Evolutionary conservation across 2,888 invertebrate species (phyloP), one percentile per base, ranked within the genome.

Genomic region (Acrobasis suavella): DNA sequence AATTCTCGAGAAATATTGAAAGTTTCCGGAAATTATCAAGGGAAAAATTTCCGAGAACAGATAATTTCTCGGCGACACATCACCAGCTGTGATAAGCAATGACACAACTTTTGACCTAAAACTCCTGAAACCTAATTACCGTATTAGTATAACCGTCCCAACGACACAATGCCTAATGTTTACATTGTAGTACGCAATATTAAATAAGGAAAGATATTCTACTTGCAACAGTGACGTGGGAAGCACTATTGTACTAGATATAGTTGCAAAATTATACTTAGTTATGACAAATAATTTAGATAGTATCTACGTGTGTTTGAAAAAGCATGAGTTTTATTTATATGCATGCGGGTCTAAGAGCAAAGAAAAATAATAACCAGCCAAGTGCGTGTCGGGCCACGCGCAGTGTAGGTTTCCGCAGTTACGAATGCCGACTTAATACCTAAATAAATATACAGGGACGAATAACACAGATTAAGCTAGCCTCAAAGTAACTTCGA

Each of bases 101-200:
- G 46, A 10, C 46, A 46, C 46, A 46, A 46, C n/a, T 12, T 46
- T 46, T 46, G 46, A 46, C 46, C 46, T 46, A 46, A 46, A 14
- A 46, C 46, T n/a, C 46, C 6, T 46, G n/a, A 46, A 46, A 46
- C 46, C 46, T 46, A 46, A 46, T 46, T 14, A 46, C 46, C 46
- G 46, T 46, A 46, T n/a, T 46, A 46, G 46, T 14, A n/a, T 14
- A 12, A 46, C 10, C 10, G 3, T 42, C 12, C 42, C 42, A 42
- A 42, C 12, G 42, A 42, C 46, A 14, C 14, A 6, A n/a, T 46
- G 46, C 46, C 46, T 46, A 46, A 46, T 14, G 5, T 32, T 32
- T 14, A 46, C 46, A 46, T 46, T 46, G 46, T 46, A 46, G 10
- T 46, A 46, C 46, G 46, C 46, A 46, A 46, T 46, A 46, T 46